A percentile compares a stretch with the other conserved stretches of the same genome.
phyloP scores from a whole-genome alignment of 2,113 vertebrate genomes.

The Sphaerodactylus townsendi region DNA sequence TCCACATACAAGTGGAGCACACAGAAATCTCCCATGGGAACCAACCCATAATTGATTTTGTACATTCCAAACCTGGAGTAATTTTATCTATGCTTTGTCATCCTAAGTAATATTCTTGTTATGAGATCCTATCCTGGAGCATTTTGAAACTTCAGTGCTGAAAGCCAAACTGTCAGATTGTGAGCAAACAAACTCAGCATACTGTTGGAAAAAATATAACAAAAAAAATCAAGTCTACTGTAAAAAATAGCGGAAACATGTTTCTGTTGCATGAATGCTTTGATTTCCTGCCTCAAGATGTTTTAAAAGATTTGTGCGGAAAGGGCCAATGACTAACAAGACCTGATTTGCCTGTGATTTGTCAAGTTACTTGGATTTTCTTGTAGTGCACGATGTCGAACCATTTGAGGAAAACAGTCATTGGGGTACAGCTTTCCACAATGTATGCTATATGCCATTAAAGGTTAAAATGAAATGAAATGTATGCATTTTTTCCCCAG shows the following conservation, averaged over 20 bases:
- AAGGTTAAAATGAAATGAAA: too few species aligned
- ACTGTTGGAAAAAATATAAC: constrained; percentile 1
- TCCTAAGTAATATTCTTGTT: constrained; percentile 21
- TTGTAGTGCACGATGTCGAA: neutral
- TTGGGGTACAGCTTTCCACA: neutral
- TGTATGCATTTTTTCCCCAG: too few species aligned
- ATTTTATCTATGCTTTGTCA: neutral
- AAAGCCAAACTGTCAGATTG: constrained; percentile 1
- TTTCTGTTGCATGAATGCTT: neutral
- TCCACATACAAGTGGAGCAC: too few species aligned
- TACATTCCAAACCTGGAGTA: neutral
- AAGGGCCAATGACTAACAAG: too few species aligned
- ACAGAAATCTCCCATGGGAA: too few species aligned
- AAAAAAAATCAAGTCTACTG: neutral
- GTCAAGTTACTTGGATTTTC: neutral
- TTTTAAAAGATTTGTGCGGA: too few species aligned
- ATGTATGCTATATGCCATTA: too few species aligned
- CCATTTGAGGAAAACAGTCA: neutral
- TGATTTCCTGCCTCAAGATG: too few species aligned
- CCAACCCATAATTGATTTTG: neutral
- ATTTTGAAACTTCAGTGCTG: neutral
- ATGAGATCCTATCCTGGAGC: neutral
- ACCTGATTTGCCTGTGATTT: neutral
- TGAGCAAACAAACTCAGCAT: constrained; percentile 1
- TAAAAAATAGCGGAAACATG: constrained; percentile 4